Evolutionary conservation across 2,888 invertebrate genomes (phyloP), one percentile per base, ranked within the genome.

Genomic region (Hyalella azteca): DNA sequence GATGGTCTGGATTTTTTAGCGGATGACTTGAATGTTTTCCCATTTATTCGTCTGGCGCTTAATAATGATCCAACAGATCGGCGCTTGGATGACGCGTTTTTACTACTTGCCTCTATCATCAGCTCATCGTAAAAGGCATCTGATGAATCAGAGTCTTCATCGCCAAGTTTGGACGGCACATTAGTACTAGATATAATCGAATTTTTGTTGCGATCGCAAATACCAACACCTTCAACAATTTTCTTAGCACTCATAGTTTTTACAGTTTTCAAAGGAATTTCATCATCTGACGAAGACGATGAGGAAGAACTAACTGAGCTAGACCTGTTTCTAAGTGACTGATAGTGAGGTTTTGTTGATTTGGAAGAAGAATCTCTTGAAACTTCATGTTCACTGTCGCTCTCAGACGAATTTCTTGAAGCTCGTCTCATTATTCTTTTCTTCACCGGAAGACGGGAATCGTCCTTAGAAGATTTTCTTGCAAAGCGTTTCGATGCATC

Each of bases 371-470:
- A n/a, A n/a, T n/a, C n/a, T n/a, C n/a, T n/a, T n/a, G n/a, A n/a
- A n/a, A n/a, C n/a, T n/a, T n/a, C n/a, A n/a, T n/a, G 9, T 36
- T 66, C 66, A 13, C 36, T 19, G 32, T 66, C 66, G 36, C 66
- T 66, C 11, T 66, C 66, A 13, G 66, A 66, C 39, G 39, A 66
- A 15, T 36, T 66, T 19, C n/a, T 32, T 4, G 66, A 66, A 36
- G 66, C 66, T 66, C 39, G 32, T 66, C 66, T 66, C 3, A 36
- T 66, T 36, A 36, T 36, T 36, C 66, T 66, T 29, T 66, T 66
- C 29, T 66, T 66, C 13, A 66, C 66, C 32, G 66, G 66, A 2
- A 66, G n/a, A 66, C 15, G 36, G 13, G 66, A 66, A 66, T 36
- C 36, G 22, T 32, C 39, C 36, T 19, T 36, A 36, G 66, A 36